These are phyloP conservation scores for Xanthia icteritia DNA, from an alignment of 2,888 invertebrate species.

Conservation along the genomic window DNA sequence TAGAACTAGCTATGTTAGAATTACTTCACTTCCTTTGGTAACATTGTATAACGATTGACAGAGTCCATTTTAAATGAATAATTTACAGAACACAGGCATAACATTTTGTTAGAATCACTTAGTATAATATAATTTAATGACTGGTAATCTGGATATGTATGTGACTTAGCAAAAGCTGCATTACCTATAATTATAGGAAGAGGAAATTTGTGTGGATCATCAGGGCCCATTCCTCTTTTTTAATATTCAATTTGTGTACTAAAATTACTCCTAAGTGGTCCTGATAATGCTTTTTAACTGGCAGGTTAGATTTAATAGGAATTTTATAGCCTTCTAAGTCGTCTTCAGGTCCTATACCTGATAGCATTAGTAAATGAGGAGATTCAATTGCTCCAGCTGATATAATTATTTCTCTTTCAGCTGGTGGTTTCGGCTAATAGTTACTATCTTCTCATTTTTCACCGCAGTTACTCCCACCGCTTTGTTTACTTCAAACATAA, in stretches of 20 bases:
- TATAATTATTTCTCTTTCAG: conserved; percentile 52
- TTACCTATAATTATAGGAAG: conserved; percentile 51
- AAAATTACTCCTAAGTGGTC: conserved; percentile 37
- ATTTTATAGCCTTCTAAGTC: conserved; percentile 42
- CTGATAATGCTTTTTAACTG: conserved; percentile 47
- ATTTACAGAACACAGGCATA: conserved; percentile 10
- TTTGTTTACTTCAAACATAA: conserved; percentile 39
- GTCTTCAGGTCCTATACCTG: conserved; percentile 52
- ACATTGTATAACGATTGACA: conserved; percentile 79
- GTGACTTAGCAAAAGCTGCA: conserved; percentile 23
- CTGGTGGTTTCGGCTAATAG: too few species aligned
- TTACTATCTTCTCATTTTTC: conserved; percentile 27
- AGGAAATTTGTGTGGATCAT: conserved; percentile 48
- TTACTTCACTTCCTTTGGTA: conserved; percentile 41
- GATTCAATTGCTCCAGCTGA: conserved; percentile 45
- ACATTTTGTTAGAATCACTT: conserved; percentile 48
- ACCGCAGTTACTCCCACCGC: conserved; percentile 45
- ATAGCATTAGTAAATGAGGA: conserved; percentile 56
- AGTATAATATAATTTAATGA: conserved; percentile 39
- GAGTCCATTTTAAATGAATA: conserved; percentile 26
- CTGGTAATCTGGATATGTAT: conserved; percentile 39
- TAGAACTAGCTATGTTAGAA: conserved; percentile 38
- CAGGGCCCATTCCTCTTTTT: too few species aligned
- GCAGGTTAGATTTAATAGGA: conserved; percentile 35
- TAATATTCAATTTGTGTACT: conserved; percentile 30